Percentiles rank a stretch among this genome's conserved stretches.
Evolutionary conservation across 2,888 invertebrate species (phyloP).

Genomic region (Marronus borbonicus): DNA sequence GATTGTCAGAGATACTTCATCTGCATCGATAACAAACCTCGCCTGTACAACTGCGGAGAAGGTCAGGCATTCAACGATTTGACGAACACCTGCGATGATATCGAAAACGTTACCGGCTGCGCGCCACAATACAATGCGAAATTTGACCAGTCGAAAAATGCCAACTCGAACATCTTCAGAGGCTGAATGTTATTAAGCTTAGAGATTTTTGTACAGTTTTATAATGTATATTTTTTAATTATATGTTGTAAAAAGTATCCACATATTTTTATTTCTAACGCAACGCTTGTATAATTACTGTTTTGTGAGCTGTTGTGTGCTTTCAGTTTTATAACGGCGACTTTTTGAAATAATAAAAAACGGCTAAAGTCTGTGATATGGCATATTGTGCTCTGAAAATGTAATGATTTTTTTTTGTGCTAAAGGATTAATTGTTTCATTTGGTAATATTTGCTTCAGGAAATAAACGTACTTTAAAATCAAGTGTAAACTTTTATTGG

Average conservation of each 20-base stretch:
- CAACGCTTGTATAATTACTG: no score
- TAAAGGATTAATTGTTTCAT: no score
- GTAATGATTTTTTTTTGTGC: no score
- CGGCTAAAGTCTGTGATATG: background rate
- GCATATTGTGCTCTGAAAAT: no score
- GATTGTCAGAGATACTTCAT: conserved; percentile 87
- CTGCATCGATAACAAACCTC: conserved; percentile 82
- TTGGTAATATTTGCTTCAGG: no score
- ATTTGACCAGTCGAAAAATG: conserved; percentile 26
- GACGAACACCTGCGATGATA: conserved; percentile 81
- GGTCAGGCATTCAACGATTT: conserved; percentile 85
- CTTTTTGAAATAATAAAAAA: no score
- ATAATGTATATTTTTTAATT: conserved; percentile 15
- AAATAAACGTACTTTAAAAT: no score
- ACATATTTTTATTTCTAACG: no score
- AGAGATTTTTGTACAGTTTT: conserved; percentile 10
- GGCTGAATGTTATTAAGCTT: background rate
- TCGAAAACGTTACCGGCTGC: conserved; percentile 85
- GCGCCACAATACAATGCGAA: conserved; percentile 64
- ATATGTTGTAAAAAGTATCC: background rate
- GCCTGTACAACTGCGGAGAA: conserved; percentile 83
- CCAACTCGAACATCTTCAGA: background rate
- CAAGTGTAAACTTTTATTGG: no score
- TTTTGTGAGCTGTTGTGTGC: no score
- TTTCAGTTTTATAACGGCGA: no score